Evolutionary conservation across 1,140 invertebrate genomes (phyloP).

Genomic region (Penaeus indicus): DNA sequence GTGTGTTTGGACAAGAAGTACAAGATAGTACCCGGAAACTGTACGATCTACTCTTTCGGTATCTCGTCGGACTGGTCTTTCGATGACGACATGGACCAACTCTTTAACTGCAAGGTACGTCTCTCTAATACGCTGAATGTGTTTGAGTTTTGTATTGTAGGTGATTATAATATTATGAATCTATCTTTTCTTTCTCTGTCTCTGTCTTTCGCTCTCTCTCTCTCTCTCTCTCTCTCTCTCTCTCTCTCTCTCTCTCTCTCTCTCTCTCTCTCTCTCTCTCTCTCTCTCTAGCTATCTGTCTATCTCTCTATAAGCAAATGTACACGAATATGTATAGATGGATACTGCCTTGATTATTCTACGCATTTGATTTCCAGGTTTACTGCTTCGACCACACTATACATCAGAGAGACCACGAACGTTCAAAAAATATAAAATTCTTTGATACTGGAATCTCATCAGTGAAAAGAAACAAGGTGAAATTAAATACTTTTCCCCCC

Average conservation of each 20-base stretch:
- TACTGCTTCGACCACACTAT: slow-evolving; percentile 26
- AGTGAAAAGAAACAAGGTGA: slow-evolving; percentile 1
- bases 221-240: no score
- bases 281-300: no score
- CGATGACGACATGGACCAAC: slow-evolving; percentile 60
- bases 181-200: no score
- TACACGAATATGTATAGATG: neutral
- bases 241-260: no score
- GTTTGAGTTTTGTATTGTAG: slow-evolving; percentile 65
- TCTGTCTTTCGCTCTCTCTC: no score
- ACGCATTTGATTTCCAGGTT: slow-evolving; percentile 20
- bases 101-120: no score
- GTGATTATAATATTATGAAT: slow-evolving; percentile 31
- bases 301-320: no score
- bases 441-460: slow-evolving; percentile 9
- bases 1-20: slow-evolving; percentile 56
- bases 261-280: no score
- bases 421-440: neutral
- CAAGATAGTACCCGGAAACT: slow-evolving; percentile 27
- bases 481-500: no score
- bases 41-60: slow-evolving; percentile 66
- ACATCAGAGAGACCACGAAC: neutral
- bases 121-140: no score
- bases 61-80: slow-evolving; percentile 67
- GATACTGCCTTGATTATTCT: neutral